Evolutionary conservation across 2,113 vertebrate species (phyloP).

Genomic region (Urocynchramus pylzowi): DNA sequence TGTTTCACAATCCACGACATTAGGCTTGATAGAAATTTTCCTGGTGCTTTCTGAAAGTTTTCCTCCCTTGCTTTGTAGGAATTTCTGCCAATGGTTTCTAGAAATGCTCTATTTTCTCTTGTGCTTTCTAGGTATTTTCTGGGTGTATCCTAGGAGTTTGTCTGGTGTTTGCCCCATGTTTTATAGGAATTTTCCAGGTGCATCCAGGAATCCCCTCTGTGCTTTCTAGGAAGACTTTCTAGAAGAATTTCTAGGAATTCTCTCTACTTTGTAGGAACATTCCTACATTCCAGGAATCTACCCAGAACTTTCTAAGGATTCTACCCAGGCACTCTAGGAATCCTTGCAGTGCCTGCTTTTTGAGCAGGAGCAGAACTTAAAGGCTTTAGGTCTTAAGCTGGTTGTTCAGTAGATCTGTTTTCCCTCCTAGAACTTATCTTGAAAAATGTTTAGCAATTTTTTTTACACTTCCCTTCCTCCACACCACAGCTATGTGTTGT

Average conservation of each 20-base stretch:
- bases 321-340: not conserved
- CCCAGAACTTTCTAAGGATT: not conserved
- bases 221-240: not conserved
- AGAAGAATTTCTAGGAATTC: not conserved
- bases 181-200: not conserved
- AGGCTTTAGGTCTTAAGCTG: not conserved
- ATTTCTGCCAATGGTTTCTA: not conserved
- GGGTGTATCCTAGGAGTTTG: not conserved
- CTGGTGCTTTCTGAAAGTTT: not conserved
- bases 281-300: not conserved
- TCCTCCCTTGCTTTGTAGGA: not conserved
- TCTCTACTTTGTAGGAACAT: not conserved
- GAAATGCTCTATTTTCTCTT: not conserved
- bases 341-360: not conserved
- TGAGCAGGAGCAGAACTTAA: not conserved
- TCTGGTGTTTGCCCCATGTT: not conserved
- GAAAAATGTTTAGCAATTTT: not conserved
- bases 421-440: not conserved
- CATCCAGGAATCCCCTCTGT: not conserved
- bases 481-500: not conserved
- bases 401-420: not conserved
- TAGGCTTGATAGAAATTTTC: not conserved
- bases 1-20: too few relatives aligned
- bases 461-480: not conserved
- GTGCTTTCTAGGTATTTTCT: not conserved